Evolutionary conservation across 2,888 invertebrate genomes (phyloP).

Genomic region (Ganaspis brasiliensis): DNA sequence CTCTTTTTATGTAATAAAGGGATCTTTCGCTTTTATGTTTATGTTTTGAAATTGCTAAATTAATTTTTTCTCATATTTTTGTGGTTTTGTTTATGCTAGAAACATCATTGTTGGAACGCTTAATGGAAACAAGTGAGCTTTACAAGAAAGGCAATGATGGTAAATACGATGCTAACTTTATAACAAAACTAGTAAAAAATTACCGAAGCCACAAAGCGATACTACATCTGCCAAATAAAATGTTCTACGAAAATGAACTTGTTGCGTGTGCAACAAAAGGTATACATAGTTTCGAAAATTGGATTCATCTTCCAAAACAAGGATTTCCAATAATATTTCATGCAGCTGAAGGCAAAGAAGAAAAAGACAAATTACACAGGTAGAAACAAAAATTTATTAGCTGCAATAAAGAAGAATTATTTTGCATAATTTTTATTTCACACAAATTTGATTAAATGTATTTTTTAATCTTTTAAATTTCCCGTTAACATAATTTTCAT

Average conservation of each 20-base stretch:
- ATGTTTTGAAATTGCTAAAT: no score
- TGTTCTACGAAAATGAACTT: constrained; percentile 86
- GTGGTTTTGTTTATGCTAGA: no score
- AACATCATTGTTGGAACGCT: constrained; percentile 86
- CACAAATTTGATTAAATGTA: no score
- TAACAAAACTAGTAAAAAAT: constrained; percentile 89
- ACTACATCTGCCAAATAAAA: constrained; percentile 85
- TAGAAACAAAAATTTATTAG: no score
- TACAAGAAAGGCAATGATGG: constrained; percentile 80
- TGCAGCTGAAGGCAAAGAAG: constrained; percentile 82
- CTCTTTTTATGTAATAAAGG: no score
- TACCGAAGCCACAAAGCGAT: constrained; percentile 87
- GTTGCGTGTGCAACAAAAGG: constrained; percentile 63
- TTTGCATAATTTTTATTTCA: no score
- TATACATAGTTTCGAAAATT: constrained; percentile 70
- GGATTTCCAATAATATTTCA: constrained; percentile 84
- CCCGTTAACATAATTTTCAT: no score
- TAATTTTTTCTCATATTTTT: no score
- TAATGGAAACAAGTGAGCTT: constrained; percentile 82
- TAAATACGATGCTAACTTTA: constrained; percentile 83
- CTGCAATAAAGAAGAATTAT: no score
- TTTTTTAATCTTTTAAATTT: no score
- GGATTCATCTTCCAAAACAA: constrained; percentile 80
- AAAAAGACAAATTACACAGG: constrained; percentile 78
- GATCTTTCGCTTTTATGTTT: no score